These are phyloP conservation scores for Hippocampus zosterae DNA, from an alignment of 2,113 vertebrate genomes.

Conservation along the genomic window DNA sequence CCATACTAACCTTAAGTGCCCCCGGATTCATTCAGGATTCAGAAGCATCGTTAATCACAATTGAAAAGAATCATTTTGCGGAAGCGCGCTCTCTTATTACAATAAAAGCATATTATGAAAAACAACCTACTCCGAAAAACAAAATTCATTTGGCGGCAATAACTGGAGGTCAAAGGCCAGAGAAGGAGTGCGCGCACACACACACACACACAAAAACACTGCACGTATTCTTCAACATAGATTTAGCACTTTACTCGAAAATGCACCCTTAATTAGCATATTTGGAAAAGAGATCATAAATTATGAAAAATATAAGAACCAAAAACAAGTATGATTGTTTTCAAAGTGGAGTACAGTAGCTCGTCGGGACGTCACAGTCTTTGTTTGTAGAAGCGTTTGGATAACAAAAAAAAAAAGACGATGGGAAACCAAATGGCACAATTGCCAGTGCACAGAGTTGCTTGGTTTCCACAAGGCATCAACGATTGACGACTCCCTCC, in stretches of 20 bases:
- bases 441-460: conserved; percentile 42
- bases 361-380: background rate
- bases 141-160: conserved; percentile 48
- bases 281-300: conserved; percentile 26
- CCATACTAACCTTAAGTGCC: conserved; percentile 53
- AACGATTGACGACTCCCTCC: conserved; percentile 65
- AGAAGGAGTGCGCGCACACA: conserved; percentile 1
- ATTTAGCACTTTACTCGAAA: conserved; percentile 34
- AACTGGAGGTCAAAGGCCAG: conserved; percentile 46
- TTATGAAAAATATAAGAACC: conserved; percentile 20
- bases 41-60: conserved; percentile 52
- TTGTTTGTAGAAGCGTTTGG: background rate
- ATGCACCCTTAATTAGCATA: conserved; percentile 29
- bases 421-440: conserved; percentile 18
- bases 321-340: conserved; percentile 38
- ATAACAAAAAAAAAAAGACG: conserved; percentile 12
- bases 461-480: conserved; percentile 55
- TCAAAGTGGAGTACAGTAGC: conserved; percentile 10
- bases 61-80: conserved; percentile 39
- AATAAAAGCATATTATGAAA: conserved; percentile 42
- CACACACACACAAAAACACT: too few relatives aligned
- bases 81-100: conserved; percentile 36
- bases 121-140: conserved; percentile 38
- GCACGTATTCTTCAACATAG: conserved; percentile 10
- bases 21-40: conserved; percentile 49